Percentiles rank a stretch among this genome's conserved stretches.
Evolutionary conservation across 2,888 invertebrate genomes (phyloP).

Genomic region (Gerosis bhagava): DNA sequence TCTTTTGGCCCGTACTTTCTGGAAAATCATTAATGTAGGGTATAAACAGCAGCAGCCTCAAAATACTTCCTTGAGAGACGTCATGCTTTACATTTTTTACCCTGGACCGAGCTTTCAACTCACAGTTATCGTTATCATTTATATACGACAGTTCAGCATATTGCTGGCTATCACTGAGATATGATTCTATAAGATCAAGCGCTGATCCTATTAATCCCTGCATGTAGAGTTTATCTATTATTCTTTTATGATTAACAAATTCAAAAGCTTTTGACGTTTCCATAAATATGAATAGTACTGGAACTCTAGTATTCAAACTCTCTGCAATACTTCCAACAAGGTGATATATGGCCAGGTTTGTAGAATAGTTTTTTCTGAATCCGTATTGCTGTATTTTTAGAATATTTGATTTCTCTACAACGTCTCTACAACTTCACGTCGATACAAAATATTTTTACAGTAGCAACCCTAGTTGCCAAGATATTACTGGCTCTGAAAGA

Average conservation of each 20-base stretch:
- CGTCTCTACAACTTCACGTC: too few species aligned
- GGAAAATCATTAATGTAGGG: slow-evolving; percentile 14
- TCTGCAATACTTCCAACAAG: slow-evolving; percentile 1
- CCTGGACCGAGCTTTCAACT: too few species aligned
- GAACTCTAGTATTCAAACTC: slow-evolving; percentile 7
- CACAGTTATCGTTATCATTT: too few species aligned
- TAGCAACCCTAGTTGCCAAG: too few species aligned
- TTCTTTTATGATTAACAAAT: slow-evolving; percentile 24
- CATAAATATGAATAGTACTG: slow-evolving; percentile 23
- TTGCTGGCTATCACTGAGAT: too few species aligned
- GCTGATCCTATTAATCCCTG: slow-evolving; percentile 16
- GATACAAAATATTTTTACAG: too few species aligned
- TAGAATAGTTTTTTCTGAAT: slow-evolving; percentile 14
- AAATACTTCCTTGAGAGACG: background rate
- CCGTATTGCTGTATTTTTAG: slow-evolving; percentile 9
- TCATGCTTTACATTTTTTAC: slow-evolving; percentile 12
- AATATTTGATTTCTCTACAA: background rate
- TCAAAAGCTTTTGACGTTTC: slow-evolving; percentile 34
- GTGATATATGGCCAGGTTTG: slow-evolving; percentile 12
- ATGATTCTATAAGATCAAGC: slow-evolving; percentile 23
- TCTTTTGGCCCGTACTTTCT: too few species aligned
- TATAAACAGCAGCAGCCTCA: slow-evolving; percentile 1
- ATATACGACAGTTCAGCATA: too few species aligned
- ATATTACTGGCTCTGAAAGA: too few species aligned
- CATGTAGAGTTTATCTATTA: slow-evolving; percentile 19